Evolutionary conservation across 2,888 invertebrate genomes (phyloP).

Genomic region (Hyles lineata): DNA sequence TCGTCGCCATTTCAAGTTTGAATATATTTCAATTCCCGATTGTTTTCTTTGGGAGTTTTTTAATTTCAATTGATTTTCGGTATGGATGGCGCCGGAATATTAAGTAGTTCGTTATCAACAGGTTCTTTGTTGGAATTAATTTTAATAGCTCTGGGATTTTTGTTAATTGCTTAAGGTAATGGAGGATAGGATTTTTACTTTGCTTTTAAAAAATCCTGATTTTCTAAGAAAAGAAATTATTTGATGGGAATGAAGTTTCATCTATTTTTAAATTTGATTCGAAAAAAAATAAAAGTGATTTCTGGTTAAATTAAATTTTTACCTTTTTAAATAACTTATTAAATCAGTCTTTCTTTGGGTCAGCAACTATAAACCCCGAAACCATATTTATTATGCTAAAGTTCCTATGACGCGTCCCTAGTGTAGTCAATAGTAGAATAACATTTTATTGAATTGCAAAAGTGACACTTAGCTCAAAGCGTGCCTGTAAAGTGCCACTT

Average conservation of each 20-base stretch:
- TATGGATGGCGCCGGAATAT: not conserved
- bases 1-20: not conserved
- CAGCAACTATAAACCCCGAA: not conserved
- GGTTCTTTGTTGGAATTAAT: conserved; percentile 1
- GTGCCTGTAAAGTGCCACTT: conserved; percentile 10
- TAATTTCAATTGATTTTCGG: conserved; percentile 14
- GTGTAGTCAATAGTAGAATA: conserved; percentile 1
- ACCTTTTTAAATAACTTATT: not conserved
- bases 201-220: not conserved
- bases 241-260: too few species aligned
- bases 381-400: not conserved
- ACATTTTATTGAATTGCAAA: conserved; percentile 25
- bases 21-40: not conserved
- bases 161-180: not conserved
- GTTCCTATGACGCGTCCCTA: not conserved
- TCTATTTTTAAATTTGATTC: too few species aligned
- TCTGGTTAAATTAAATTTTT: too few species aligned
- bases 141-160: conserved; percentile 4
- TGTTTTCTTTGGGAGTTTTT: not conserved
- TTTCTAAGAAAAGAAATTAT: too few species aligned
- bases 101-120: conserved; percentile 7
- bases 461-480: conserved; percentile 18
- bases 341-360: not conserved
- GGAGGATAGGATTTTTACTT: not conserved
- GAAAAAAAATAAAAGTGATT: too few species aligned